Conservation (phyloP, 2,113 vertebrate genomes). For the Ctenodactylus gundi region DNA sequence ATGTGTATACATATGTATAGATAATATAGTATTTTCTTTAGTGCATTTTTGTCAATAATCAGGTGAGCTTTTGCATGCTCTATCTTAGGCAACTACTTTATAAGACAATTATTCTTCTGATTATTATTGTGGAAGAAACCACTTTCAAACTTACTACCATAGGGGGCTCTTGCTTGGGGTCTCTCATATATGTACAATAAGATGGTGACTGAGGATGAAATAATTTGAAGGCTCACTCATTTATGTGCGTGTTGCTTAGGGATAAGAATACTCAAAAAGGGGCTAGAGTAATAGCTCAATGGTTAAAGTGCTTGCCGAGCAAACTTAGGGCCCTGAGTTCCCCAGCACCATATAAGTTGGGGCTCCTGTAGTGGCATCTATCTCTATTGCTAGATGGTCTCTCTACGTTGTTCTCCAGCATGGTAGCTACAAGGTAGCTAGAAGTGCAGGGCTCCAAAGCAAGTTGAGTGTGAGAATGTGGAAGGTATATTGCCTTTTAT, state of each 20-base stretch:
- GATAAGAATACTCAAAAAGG: not conserved
- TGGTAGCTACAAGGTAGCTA: not conserved
- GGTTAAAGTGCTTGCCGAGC: no score
- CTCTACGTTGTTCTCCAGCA: not conserved
- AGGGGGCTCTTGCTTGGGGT: conserved; percentile 9
- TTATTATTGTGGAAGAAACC: conserved; percentile 26
- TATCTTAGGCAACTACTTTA: conserved; percentile 30
- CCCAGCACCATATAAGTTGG: not conserved
- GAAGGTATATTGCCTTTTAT: no score
- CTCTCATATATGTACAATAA: not conserved
- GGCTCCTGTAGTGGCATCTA: not conserved
- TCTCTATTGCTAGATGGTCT: not conserved
- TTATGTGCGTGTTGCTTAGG: not conserved
- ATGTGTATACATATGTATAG: not conserved
- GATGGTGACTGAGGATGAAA: not conserved
- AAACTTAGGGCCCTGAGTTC: no score
- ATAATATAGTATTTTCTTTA: not conserved
- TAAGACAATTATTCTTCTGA: conserved; percentile 16
- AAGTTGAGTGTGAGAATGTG: not conserved
- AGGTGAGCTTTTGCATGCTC: conserved; percentile 5
- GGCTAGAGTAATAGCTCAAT: no score
- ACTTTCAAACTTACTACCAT: conserved; percentile 1
- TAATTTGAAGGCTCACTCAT: not conserved
- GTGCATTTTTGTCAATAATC: conserved; percentile 8
- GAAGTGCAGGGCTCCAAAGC: conserved; percentile 1